Conservation (phyloP, 2,888 invertebrate genomes). For the Enchytraeus crypticus region DNA sequence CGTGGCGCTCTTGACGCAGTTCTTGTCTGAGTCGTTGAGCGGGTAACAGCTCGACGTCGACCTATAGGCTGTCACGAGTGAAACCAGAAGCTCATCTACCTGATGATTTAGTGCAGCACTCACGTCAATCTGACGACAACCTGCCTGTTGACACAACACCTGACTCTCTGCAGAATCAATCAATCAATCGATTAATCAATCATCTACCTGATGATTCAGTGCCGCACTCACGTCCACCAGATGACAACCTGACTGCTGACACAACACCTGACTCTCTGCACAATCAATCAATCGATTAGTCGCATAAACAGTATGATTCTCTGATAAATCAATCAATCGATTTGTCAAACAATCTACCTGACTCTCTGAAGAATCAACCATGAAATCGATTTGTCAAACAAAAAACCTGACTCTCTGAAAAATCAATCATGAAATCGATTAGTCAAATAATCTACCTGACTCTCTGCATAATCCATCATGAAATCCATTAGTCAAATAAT, state of each 20-base stretch:
- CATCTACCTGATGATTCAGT: constrained; percentile 95
- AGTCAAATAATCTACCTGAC: too few relatives aligned
- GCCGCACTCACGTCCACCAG: constrained; percentile 92
- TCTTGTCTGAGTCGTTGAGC: background rate
- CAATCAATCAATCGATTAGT: too few relatives aligned
- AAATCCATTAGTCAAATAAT: too few relatives aligned
- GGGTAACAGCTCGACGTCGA: background rate
- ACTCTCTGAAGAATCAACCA: too few relatives aligned
- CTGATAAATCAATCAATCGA: too few relatives aligned
- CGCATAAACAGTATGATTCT: too few relatives aligned
- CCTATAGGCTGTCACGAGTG: constrained; percentile 65
- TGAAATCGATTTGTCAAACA: too few relatives aligned
- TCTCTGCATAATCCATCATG: too few relatives aligned
- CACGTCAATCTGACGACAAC: constrained; percentile 86
- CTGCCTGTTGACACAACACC: constrained; percentile 52
- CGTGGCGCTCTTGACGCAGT: constrained; percentile 3
- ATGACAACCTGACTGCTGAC: constrained; percentile 65
- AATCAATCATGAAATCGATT: too few relatives aligned
- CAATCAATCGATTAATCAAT: too few relatives aligned
- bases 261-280: constrained; percentile 8
- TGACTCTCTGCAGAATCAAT: constrained; percentile 12
- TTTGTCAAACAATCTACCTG: too few relatives aligned
- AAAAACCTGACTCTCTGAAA: too few relatives aligned
- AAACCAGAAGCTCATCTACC: constrained; percentile 87
- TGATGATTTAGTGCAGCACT: constrained; percentile 96